Percentiles rank a stretch among this genome's conserved stretches.
Conservation (phyloP, 1,140 invertebrate species). For the Calephelis nemesis region DNA sequence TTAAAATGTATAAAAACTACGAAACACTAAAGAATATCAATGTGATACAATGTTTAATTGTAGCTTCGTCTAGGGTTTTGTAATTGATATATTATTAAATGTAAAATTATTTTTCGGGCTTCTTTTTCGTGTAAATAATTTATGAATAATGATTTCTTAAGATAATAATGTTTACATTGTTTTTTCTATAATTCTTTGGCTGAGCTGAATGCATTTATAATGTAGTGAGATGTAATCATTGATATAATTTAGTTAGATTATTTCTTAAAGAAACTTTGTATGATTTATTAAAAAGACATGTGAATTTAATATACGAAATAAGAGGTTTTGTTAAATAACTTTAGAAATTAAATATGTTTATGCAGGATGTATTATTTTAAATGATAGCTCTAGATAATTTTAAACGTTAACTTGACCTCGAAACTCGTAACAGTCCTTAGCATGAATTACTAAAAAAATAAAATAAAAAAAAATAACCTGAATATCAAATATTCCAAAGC, state of each 20-base stretch:
- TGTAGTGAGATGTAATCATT: conserved; percentile 21
- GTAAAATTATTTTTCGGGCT: conserved; percentile 5
- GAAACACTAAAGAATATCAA: not conserved
- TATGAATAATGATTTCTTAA: not conserved
- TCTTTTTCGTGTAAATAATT: conserved; percentile 9
- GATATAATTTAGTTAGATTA: conserved; percentile 20
- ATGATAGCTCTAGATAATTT: too few relatives aligned
- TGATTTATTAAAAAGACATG: conserved; percentile 5
- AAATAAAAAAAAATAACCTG: too few relatives aligned
- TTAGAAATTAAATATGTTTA: too few relatives aligned
- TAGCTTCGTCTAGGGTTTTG: not conserved
- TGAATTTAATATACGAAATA: conserved; percentile 2
- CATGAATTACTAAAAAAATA: too few relatives aligned
- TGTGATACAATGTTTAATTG: conserved; percentile 10
- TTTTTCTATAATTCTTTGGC: conserved; percentile 12
- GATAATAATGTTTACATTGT: not conserved
- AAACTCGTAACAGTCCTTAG: too few relatives aligned
- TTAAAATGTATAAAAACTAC: not conserved
- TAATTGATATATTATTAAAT: conserved; percentile 1
- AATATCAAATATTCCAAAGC: too few relatives aligned
- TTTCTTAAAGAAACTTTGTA: conserved; percentile 12
- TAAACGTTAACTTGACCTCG: too few relatives aligned
- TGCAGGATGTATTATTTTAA: too few relatives aligned
- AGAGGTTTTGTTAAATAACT: too few relatives aligned
- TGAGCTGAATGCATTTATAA: conserved; percentile 29